Conservation (phyloP, 2,113 vertebrate genomes). For the Pseudorasbora parva region DNA sequence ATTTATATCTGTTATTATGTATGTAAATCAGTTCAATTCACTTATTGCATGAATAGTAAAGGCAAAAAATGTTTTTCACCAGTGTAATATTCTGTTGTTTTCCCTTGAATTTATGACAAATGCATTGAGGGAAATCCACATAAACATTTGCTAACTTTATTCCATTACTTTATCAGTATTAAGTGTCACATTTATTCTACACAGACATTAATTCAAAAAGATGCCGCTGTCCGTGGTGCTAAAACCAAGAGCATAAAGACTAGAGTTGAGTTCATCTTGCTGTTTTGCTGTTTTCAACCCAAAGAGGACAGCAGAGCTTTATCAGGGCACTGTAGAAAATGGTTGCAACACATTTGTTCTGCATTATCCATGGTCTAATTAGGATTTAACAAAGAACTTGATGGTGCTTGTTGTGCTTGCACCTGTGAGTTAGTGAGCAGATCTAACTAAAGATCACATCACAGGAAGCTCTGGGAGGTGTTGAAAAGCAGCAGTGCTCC, state of each 20-base stretch:
- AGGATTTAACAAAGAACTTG: not conserved
- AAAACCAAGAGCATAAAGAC: not conserved
- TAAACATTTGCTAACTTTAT: too few relatives aligned
- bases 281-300: slow-evolving; percentile 40
- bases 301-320: slow-evolving; percentile 45
- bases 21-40: too few relatives aligned
- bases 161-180: not conserved
- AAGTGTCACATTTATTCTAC: not conserved
- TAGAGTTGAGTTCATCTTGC: not conserved
- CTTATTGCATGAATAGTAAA: not conserved
- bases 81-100: too few relatives aligned
- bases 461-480: not conserved
- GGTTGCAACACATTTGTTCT: not conserved
- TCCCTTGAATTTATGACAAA: too few relatives aligned
- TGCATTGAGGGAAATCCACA: too few relatives aligned
- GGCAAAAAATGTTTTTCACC: not conserved
- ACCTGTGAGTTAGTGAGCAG: not conserved
- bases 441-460: slow-evolving; percentile 16
- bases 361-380: not conserved
- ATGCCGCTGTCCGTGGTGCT: slow-evolving; percentile 22
- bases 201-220: not conserved
- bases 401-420: not conserved
- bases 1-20: not conserved
- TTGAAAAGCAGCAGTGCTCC: slow-evolving; percentile 28
- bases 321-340: slow-evolving; percentile 15